These are phyloP conservation scores for Tipula vernalis DNA, from an alignment of 2,888 invertebrate species.

Conservation along the genomic window DNA sequence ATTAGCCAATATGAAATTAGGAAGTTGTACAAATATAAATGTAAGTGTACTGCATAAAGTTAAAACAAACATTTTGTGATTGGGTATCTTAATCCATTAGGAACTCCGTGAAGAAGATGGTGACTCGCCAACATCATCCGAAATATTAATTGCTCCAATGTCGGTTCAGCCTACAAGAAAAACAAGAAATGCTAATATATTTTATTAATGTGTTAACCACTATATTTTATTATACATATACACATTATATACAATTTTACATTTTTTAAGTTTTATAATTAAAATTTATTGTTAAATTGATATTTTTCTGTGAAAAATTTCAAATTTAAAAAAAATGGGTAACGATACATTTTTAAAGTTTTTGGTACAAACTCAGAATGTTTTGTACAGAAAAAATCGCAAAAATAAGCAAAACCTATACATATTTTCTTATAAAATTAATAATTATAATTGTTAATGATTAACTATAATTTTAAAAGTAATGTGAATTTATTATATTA, in stretches of 20 bases:
- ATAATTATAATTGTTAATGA: not conserved
- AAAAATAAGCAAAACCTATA: not conserved
- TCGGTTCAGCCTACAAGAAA: conserved; percentile 77
- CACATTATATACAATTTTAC: not conserved
- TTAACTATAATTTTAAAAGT: not conserved
- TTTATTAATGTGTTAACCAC: not conserved
- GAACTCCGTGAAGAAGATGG: conserved; percentile 49
- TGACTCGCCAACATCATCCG: conserved; percentile 36
- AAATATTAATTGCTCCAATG: conserved; percentile 60
- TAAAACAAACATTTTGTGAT: not conserved
- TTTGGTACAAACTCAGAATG: not conserved
- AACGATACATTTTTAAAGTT: not conserved
- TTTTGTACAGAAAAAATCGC: not conserved
- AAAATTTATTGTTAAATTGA: not conserved
- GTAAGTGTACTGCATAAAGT: conserved; percentile 41
- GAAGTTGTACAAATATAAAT: conserved; percentile 75
- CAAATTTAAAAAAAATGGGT: not conserved
- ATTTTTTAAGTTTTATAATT: not conserved
- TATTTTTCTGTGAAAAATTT: not conserved
- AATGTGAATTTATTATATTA: not conserved
- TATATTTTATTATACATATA: not conserved
- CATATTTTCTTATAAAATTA: not conserved
- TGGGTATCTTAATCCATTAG: conserved; percentile 33
- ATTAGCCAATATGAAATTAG: conserved; percentile 72
- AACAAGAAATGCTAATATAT: conserved; percentile 37